Evolutionary conservation across 2,888 invertebrate genomes (phyloP), one percentile per base, ranked within the genome.

Genomic region (Boloria selene): DNA sequence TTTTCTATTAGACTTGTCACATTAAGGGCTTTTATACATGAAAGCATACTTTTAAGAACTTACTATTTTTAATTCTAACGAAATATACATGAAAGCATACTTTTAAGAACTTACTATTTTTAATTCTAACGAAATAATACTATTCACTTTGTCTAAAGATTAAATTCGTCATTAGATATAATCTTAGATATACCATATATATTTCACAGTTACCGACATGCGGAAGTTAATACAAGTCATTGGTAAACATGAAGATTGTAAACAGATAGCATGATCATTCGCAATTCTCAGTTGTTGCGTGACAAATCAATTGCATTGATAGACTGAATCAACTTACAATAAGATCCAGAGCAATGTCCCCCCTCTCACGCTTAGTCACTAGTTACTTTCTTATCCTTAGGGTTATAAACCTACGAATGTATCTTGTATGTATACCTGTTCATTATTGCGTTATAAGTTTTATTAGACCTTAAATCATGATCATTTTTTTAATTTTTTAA

Each of bases 231-330:
- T 31, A 59, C 16, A 59, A 59, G n/a, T 47, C 53, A 59, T 53
- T 22, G 38, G 49, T 44, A 38, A 42, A 13, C 49, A 53, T 50
- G 59, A 44, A 31, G 47, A 59, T 59, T 52, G 44, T 22, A 47
- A 45, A 47, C 38, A 59, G 47, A 63, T 63, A 67, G 50, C 67
- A 54, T 26, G 61, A 49, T 31, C 53, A 51, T 64, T 64, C 45
- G 58, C 56, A 53, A 47, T 47, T 61, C 52, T 45, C 45, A 59
- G 50, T 54, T 63, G 63, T 69, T 60, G 65, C 71, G 63, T 67
- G 70, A 61, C 67, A 59, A 70, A 70, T 67, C 69, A 65, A 71
- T 70, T 70, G 61, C 51, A 65, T 65, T 53, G 64, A 67, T 65
- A 64, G 68, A 54, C 54, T 63, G 58, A 69, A 63, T 65, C 54